Base-by-base conservation (phyloP, 1,140 invertebrate species). In the Frieseomelitta varia region DNA sequence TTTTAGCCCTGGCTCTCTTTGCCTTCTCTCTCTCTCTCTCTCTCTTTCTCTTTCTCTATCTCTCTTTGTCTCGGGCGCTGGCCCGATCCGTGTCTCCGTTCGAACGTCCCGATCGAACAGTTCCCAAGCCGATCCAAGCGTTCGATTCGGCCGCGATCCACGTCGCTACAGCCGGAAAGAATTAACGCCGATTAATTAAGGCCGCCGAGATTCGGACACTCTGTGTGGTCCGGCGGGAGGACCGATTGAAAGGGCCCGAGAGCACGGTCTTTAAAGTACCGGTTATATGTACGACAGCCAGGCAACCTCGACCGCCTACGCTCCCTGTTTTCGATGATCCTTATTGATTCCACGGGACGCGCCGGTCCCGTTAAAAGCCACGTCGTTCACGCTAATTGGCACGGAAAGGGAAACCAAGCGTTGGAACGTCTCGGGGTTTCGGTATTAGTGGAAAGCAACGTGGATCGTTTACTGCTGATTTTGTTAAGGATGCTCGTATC, bases 181-280 rank as follows among this genome's bases (percentile, higher is more conserved):
- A 89, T 88, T 84, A 89, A 88, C 78, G 63, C 63, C 81, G 88
- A 86, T 86, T 89, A 89, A 89, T 89, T 89, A 88, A 89, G 56
- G 55, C 81, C 81, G 75, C 74, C 80, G 39, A 65, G 80, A 86
- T 84, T 86, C 68, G 77, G 74, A 53, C 87, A 56, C 39, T 51
- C 72, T 86, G 88, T 89, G 88, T 89, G 88, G 88, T 88, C 88
- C 34, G 27, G 12, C 56, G 61, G 53, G 58, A 3, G 81, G 55
- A 47, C 65, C 72, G 74, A 87, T 51, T 39, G 55, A 75, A 71
- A 61, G 75, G 34, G 71, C 72, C 30, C 15, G 53, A 30, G 79
- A 63, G 78, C 65, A 65, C 63, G 76, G 78, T 76, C 67, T 76
- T 69, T 82, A 87, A 88, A 65, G 72, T 68, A 67, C 69, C 85